Evolutionary conservation across 2,888 invertebrate species (phyloP).

Genomic region (Perithous albicinctus): DNA sequence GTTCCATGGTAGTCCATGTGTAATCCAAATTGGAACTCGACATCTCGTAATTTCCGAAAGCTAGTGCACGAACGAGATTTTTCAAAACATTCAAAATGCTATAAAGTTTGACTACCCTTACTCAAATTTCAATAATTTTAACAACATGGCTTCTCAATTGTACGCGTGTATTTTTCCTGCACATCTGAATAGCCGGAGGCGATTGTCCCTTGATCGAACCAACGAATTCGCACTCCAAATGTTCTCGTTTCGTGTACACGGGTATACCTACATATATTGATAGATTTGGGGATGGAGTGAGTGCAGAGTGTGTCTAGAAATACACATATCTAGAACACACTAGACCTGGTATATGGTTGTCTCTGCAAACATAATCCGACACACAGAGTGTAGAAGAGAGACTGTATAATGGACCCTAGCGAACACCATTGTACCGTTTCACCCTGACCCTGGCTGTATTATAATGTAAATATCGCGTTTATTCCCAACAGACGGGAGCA

Average conservation of each 20-base stretch:
- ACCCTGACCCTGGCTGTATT: conserved; percentile 72
- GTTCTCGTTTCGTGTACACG: conserved; percentile 10
- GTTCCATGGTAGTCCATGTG: too few relatives aligned
- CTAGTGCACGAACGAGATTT: too few relatives aligned
- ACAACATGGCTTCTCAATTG: conserved; percentile 1
- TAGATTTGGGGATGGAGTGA: conserved; percentile 10
- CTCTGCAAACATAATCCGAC: conserved; percentile 57
- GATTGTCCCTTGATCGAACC: conserved; percentile 19
- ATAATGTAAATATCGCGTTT: conserved; percentile 80
- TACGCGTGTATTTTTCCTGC: not conserved
- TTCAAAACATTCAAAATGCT: too few relatives aligned
- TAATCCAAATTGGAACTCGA: too few relatives aligned
- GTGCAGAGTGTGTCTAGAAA: conserved; percentile 26
- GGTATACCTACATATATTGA: not conserved
- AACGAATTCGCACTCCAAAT: conserved; percentile 45
- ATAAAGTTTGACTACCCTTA: not conserved
- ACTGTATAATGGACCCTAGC: conserved; percentile 67
- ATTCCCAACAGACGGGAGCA: conserved; percentile 74
- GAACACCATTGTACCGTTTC: conserved; percentile 70
- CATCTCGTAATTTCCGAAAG: too few relatives aligned
- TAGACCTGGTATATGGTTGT: conserved; percentile 22
- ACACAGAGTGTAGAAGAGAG: conserved; percentile 52
- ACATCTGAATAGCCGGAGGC: conserved; percentile 33
- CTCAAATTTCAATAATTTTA: conserved; percentile 13
- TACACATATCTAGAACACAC: not conserved